Base-by-base conservation (phyloP, 2,113 vertebrate species). In the Pongo abelii region DNA sequence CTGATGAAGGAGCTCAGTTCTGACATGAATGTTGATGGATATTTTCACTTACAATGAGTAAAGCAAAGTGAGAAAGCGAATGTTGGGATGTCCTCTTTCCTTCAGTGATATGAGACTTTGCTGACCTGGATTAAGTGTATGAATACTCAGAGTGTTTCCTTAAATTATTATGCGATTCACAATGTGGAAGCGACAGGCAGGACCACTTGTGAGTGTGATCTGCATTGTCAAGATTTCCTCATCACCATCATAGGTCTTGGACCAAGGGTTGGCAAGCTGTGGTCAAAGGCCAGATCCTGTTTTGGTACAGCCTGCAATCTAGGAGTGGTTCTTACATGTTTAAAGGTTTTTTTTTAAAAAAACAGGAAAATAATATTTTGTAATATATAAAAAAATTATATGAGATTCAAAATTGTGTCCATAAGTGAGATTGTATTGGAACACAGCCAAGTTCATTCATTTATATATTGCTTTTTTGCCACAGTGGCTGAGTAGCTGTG, bases 161-260 rank as follows among this genome's bases (percentile, higher is more conserved):
- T 40, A 20, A 6, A 5, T 23, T 38, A 52, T n/a, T 46, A 30
- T 8, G n/a, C 22, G 9, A 2, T 43, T 32, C 43, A 7, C 46
- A 20, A 0, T n/a, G 52, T 22, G 46, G 27, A 0, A 0, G 32
- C 14, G 16, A 2, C 35, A 40, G 52, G 35, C 25, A 11, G 0
- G 1, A 7, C 23, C 0, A 8, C 70, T 38, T 40, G 1, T 30
- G 40, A 23, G 8, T 23, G 9, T 1, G 0, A 50, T 32, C 5
- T 14, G 30, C 10, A 3, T 64, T 8, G 0, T 6, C 16, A 50
- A 22, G 16, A 23, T 69, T 74, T 74, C 20, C 52, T 27, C 13
- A 0, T 91, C 38, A 11, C 46, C 48, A 32, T 48, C 27, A 40
- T 3, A 59, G 14, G 0, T 40, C 6, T 16, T 16, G 70, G 35